Evolutionary conservation across 2,113 vertebrate genomes (phyloP).

Genomic region (Protomyctophum bolini): DNA sequence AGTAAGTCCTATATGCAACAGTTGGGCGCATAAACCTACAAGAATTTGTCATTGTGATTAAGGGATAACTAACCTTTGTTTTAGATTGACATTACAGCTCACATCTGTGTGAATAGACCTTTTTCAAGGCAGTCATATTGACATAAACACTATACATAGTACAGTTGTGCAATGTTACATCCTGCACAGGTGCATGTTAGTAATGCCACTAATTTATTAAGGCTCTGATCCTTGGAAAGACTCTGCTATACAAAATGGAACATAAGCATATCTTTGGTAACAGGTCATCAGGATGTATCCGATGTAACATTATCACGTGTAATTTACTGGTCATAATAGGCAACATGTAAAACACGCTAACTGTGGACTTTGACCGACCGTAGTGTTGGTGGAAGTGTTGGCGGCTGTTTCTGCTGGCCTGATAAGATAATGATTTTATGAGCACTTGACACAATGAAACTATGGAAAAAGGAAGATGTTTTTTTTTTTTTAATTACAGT

Average conservation of each 20-base stretch:
- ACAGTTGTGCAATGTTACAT: too few relatives aligned
- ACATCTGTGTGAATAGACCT: too few relatives aligned
- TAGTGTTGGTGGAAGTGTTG: not conserved
- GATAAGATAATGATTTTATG: constrained; percentile 2
- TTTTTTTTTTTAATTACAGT: not conserved
- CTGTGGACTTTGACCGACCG: constrained; percentile 1
- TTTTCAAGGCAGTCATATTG: too few relatives aligned
- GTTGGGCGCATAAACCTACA: too few relatives aligned
- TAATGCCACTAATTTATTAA: too few relatives aligned
- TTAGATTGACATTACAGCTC: not conserved
- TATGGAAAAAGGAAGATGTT: not conserved
- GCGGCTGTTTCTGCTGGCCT: not conserved
- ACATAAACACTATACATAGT: too few relatives aligned
- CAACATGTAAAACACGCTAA: not conserved
- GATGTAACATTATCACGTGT: not conserved
- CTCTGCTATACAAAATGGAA: too few relatives aligned
- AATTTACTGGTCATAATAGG: not conserved
- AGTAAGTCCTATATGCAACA: too few relatives aligned
- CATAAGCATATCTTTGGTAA: too few relatives aligned
- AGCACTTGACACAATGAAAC: not conserved
- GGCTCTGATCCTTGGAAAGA: too few relatives aligned
- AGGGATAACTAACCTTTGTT: not conserved
- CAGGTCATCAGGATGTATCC: too few relatives aligned
- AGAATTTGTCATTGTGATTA: not conserved
- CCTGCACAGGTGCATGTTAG: too few relatives aligned